These are phyloP conservation scores for Ailurus styani DNA, from an alignment of 2,113 vertebrate species.

Conservation along the genomic window DNA sequence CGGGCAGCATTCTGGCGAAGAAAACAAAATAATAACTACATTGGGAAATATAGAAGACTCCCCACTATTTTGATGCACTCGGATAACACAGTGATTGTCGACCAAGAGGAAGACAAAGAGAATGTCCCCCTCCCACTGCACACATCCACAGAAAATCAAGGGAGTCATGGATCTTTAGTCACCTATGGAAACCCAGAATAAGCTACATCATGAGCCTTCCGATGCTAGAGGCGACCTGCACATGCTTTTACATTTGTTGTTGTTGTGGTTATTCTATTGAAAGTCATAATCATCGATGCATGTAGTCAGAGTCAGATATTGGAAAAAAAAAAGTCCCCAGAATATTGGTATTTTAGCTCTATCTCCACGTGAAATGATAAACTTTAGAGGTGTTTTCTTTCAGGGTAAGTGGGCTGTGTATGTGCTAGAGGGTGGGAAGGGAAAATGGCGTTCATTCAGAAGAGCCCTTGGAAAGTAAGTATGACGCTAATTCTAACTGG, in stretches of 20 bases:
- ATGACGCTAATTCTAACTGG: constrained; percentile 54
- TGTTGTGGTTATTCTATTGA: not conserved
- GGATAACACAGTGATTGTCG: not conserved
- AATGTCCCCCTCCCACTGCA: not conserved
- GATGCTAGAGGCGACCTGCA: not conserved
- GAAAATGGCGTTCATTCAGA: constrained; percentile 12
- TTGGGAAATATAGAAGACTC: not conserved
- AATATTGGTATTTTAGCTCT: not conserved
- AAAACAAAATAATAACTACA: not conserved
- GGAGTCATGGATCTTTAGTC: not conserved
- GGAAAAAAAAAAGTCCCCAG: not conserved
- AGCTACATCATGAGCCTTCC: not conserved
- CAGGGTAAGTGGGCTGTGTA: not conserved
- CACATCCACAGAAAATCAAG: not conserved
- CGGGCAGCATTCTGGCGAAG: not conserved
- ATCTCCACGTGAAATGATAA: not conserved
- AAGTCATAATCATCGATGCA: not conserved
- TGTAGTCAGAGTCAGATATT: not conserved
- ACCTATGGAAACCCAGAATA: not conserved
- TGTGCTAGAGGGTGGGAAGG: constrained; percentile 39
- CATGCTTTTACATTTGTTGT: not conserved
- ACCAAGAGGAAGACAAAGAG: not conserved
- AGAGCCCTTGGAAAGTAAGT: constrained; percentile 78
- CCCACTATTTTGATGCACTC: not conserved
- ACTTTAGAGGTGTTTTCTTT: constrained; percentile 15